A percentile compares a stretch with the other conserved stretches of the same genome.
Conservation (phyloP, 2,113 vertebrate genomes). For the Odocoileus virginianus region DNA sequence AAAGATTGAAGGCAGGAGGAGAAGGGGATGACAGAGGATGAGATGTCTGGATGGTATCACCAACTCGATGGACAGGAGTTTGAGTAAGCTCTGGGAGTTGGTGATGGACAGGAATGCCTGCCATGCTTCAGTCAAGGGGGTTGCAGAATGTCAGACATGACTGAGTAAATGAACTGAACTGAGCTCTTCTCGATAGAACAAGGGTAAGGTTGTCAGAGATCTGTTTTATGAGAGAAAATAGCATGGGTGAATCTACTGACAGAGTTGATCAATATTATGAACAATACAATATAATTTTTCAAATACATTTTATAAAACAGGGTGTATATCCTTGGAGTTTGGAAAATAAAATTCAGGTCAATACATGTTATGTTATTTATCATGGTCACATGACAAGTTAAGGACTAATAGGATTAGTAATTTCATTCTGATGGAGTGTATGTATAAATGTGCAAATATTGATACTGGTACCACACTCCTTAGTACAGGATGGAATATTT, state of each 20-base stretch:
- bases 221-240: background rate
- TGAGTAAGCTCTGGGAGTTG: background rate
- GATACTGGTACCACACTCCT: background rate
- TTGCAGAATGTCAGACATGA: background rate
- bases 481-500: background rate
- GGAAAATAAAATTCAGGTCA: background rate
- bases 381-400: background rate
- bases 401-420: background rate
- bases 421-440: background rate
- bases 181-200: background rate
- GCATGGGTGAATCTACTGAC: background rate
- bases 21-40: background rate
- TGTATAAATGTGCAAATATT: background rate
- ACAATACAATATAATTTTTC: background rate
- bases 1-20: background rate
- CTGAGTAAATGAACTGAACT: background rate
- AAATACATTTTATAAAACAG: background rate
- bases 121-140: background rate
- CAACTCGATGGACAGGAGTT: background rate
- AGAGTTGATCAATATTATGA: background rate
- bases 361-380: background rate
- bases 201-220: background rate
- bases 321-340: background rate
- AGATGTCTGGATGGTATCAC: background rate
- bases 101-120: background rate